Conservation (phyloP, 1,140 invertebrate species). For the Ceratosolen fusciceps region DNA sequence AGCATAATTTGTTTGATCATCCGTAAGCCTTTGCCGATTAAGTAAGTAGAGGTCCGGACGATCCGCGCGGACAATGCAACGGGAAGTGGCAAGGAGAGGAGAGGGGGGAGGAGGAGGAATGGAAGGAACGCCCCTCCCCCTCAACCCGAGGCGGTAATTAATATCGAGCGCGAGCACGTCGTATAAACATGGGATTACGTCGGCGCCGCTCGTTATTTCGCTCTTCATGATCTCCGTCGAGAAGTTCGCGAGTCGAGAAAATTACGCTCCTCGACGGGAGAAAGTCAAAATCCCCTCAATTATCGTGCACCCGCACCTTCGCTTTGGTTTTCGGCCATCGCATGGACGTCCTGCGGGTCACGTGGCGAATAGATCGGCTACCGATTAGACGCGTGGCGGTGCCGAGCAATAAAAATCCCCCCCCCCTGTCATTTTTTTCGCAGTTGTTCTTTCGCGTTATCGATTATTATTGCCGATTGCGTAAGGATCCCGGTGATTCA, state of each 20-base stretch:
- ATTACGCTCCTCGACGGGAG: slow-evolving; percentile 5
- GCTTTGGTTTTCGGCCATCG: slow-evolving; percentile 30
- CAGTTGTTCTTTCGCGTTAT: neutral
- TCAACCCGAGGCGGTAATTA: too few species aligned
- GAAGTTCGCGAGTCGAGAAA: too few species aligned
- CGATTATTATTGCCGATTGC: neutral
- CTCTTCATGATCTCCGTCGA: too few species aligned
- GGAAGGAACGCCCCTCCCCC: too few species aligned
- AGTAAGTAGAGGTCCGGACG: too few species aligned
- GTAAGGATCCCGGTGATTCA: neutral
- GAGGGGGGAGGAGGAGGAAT: neutral
- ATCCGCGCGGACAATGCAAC: too few species aligned
- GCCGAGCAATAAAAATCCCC: slow-evolving; percentile 12
- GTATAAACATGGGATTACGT: neutral
- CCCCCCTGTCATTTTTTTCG: too few species aligned
- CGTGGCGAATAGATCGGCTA: slow-evolving; percentile 20
- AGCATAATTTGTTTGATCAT: too few species aligned
- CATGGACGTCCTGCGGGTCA: neutral
- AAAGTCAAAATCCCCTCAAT: slow-evolving; percentile 31
- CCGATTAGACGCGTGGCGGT: neutral
- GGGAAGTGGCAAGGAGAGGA: too few species aligned
- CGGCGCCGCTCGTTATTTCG: neutral
- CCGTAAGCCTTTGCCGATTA: too few species aligned
- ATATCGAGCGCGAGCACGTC: neutral
- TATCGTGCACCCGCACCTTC: slow-evolving; percentile 19